Percentiles rank a stretch among this genome's conserved stretches.
Evolutionary conservation across 2,113 vertebrate genomes (phyloP).

Genomic region (Chaetops frenatus): DNA sequence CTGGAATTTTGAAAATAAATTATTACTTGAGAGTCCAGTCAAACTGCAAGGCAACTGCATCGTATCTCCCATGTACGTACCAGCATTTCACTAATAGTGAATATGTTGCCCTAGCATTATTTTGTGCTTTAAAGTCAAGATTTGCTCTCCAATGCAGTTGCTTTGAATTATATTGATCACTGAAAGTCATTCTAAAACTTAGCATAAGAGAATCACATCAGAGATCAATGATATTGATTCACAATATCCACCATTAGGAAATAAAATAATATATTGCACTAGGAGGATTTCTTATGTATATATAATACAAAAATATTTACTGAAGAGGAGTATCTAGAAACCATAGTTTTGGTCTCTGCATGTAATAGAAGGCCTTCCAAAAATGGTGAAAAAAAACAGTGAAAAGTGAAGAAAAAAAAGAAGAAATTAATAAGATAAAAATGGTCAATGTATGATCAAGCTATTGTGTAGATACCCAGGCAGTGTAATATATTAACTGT

Average conservation of each 20-base stretch:
- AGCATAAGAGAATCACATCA: not conserved
- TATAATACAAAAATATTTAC: not conserved
- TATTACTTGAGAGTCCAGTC: not conserved
- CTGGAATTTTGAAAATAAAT: not conserved
- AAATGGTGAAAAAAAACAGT: not conserved
- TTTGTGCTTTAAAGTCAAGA: not conserved
- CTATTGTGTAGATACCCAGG: not conserved
- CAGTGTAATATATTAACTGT: not conserved
- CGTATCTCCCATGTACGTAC: not conserved
- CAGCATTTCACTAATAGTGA: not conserved
- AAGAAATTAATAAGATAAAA: not conserved
- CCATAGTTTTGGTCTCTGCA: not conserved
- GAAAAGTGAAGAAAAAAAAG: not conserved
- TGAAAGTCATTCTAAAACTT: not conserved
- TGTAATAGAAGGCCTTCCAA: not conserved
- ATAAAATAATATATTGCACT: not conserved
- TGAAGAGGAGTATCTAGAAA: not conserved
- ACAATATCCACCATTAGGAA: not conserved
- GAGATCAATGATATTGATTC: not conserved
- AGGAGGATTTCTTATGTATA: not conserved
- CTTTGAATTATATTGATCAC: not conserved
- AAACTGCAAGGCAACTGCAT: not conserved
- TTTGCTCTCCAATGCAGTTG: not conserved
- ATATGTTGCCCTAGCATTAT: not conserved
- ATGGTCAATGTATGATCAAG: not conserved